These are phyloP conservation scores for Oryzias melastigma DNA, from an alignment of 2,113 vertebrate species.

Conservation along the genomic window DNA sequence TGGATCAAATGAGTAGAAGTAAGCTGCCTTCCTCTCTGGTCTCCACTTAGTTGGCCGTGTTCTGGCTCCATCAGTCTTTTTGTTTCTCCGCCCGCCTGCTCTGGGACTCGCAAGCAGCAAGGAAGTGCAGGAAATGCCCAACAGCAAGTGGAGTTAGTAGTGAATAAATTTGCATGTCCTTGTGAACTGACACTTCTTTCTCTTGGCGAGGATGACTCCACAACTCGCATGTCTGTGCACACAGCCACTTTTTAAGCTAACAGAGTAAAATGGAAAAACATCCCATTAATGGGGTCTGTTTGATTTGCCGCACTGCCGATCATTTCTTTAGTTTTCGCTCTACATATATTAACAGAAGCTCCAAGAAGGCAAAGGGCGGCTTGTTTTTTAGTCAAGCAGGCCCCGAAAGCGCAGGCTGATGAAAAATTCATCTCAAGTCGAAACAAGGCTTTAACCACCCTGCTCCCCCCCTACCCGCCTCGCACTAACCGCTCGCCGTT, in stretches of 20 bases:
- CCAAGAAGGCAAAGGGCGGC: conserved; percentile 7
- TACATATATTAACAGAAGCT: background rate
- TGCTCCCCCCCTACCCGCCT: background rate
- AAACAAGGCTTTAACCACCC: conserved; percentile 22
- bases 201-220: background rate
- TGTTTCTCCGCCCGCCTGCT: conserved; percentile 10
- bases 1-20: no score
- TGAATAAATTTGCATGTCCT: conserved; percentile 44
- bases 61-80: conserved; percentile 6
- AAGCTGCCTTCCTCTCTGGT: background rate
- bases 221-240: conserved; percentile 4
- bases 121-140: conserved; percentile 20
- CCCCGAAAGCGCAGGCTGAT: conserved; percentile 42
- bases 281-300: background rate
- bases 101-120: conserved; percentile 15
- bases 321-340: background rate
- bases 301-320: background rate
- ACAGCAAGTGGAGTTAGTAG: conserved; percentile 20
- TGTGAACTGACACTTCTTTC: conserved; percentile 15
- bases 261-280: no score
- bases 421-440: conserved; percentile 50
- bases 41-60: background rate
- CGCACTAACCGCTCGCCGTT: background rate
- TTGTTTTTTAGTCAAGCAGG: conserved; percentile 24
- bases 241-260: background rate